Conservation (phyloP, 1,140 invertebrate genomes). For the Drosophila dunni region DNA sequence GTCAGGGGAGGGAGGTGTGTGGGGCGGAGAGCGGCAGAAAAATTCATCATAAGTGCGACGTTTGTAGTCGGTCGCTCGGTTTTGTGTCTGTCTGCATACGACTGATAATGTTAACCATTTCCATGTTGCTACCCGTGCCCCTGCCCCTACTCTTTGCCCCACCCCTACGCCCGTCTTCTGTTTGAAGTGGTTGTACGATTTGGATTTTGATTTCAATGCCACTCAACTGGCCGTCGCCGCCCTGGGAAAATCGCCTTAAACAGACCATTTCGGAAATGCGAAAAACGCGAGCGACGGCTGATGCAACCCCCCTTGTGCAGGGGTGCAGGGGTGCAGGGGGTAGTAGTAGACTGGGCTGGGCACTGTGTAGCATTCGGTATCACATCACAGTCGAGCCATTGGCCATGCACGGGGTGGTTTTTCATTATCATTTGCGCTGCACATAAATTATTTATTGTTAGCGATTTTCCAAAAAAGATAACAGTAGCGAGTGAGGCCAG, state of each 20-base stretch:
- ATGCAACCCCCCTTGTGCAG: conserved; percentile 44
- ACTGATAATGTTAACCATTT: conserved; percentile 61
- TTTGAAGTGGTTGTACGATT: conserved; percentile 76
- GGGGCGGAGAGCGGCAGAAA: conserved; percentile 7
- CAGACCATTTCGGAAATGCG: conserved; percentile 66
- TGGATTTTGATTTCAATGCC: conserved; percentile 78
- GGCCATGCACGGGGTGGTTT: conserved; percentile 74
- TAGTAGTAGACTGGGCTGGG: not conserved
- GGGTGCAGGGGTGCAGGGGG: not conserved
- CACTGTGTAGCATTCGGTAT: conserved; percentile 14
- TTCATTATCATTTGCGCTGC: conserved; percentile 80
- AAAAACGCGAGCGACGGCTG: conserved; percentile 39
- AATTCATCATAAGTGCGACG: conserved; percentile 68
- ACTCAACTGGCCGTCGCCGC: conserved; percentile 65
- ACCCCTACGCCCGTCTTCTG: not conserved
- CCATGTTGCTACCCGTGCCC: not conserved
- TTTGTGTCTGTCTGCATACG: conserved; percentile 54
- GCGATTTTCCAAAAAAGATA: conserved; percentile 82
- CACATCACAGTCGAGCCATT: conserved; percentile 62
- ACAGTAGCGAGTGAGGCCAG: conserved; percentile 46
- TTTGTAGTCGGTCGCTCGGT: conserved; percentile 16
- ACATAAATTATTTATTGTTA: conserved; percentile 83
- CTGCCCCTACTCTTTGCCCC: not conserved
- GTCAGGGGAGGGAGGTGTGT: conserved; percentile 9
- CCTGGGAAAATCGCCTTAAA: conserved; percentile 81